Conservation (phyloP, 1,140 invertebrate genomes). For the Mactra quadrangularis region DNA sequence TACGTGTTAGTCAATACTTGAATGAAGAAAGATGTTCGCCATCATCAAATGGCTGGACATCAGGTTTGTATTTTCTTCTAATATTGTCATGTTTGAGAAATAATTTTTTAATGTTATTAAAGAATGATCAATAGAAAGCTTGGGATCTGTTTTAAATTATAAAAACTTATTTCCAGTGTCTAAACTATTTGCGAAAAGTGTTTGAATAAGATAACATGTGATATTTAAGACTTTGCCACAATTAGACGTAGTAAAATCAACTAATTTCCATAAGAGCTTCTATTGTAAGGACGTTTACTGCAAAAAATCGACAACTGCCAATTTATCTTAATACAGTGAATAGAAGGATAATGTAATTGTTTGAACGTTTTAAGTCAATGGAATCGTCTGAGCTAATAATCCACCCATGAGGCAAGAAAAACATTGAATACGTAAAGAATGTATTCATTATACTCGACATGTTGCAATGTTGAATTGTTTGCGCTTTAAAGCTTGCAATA, state of each 20-base stretch:
- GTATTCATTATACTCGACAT: too few species aligned
- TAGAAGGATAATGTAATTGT: too few species aligned
- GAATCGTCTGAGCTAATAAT: too few species aligned
- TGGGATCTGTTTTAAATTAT: not conserved
- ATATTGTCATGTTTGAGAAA: not conserved
- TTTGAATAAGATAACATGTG: not conserved
- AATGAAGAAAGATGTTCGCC: not conserved
- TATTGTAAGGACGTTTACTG: too few species aligned
- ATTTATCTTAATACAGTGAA: too few species aligned
- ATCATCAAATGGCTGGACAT: slow-evolving; percentile 3
- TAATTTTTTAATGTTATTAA: not conserved
- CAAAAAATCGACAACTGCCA: too few species aligned
- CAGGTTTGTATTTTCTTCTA: slow-evolving; percentile 1
- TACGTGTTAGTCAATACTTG: slow-evolving; percentile 10
- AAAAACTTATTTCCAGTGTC: not conserved
- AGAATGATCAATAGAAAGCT: not conserved
- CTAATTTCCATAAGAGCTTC: too few species aligned
- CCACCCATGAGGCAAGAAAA: too few species aligned
- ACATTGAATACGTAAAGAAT: too few species aligned
- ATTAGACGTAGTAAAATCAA: not conserved
- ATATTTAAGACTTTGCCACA: not conserved
- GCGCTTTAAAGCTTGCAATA: too few species aligned
- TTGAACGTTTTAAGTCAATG: too few species aligned
- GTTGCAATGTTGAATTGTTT: too few species aligned
- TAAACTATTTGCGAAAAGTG: not conserved